A percentile compares a stretch with the other conserved stretches of the same genome.
Evolutionary conservation across 2,113 vertebrate genomes (phyloP).

Genomic region (Gallinago paraguaiae): DNA sequence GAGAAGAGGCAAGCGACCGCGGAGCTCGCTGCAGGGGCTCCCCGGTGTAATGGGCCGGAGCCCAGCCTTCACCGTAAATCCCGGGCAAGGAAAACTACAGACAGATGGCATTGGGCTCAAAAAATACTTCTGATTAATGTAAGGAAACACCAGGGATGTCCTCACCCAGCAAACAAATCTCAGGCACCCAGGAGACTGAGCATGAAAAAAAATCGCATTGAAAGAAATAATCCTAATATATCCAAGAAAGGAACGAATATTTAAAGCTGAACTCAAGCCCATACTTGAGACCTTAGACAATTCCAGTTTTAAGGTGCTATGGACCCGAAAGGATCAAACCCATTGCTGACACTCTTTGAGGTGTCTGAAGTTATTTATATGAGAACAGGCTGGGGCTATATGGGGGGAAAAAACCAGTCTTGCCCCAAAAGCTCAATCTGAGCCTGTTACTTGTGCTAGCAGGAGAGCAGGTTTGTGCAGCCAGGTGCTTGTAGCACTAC

Average conservation of each 20-base stretch:
- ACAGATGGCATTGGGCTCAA: background rate
- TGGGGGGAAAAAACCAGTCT: fast-evolving
- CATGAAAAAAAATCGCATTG: background rate
- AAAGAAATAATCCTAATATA: background rate
- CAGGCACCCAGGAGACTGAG: background rate
- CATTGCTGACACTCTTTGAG: background rate
- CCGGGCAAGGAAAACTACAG: background rate
- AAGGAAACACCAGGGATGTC: background rate
- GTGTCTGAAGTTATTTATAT: background rate
- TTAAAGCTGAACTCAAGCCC: background rate
- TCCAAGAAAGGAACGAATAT: background rate
- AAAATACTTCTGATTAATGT: background rate
- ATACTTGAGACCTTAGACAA: background rate
- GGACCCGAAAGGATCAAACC: background rate
- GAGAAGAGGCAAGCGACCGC: background rate
- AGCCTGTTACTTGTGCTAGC: background rate
- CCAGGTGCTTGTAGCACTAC: background rate
- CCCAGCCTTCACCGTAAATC: background rate
- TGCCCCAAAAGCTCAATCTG: background rate
- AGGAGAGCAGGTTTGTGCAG: background rate
- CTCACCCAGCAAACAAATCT: background rate
- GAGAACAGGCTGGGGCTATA: background rate
- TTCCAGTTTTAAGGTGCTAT: background rate
- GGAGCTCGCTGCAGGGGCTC: background rate
- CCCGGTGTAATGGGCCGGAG: background rate